A percentile compares a stretch with the other conserved stretches of the same genome.
phyloP scores from a whole-genome alignment of 2,797 vertebrate species.

The Typhlichthys eigenmanni region DNA sequence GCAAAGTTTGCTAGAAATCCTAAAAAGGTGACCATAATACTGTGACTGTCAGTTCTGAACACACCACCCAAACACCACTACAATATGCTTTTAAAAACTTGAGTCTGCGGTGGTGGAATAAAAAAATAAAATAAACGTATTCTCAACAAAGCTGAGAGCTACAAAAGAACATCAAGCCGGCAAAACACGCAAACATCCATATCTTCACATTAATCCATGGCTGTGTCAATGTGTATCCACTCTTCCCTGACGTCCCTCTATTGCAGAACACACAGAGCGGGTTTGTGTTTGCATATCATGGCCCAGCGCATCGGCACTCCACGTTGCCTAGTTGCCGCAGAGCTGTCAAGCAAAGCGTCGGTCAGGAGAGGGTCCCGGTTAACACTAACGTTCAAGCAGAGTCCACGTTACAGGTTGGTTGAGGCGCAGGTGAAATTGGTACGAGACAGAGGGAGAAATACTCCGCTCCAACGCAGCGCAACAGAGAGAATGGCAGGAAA shows the following conservation, averaged over 20 bases:
- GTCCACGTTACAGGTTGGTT: background rate
- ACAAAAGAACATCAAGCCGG: background rate
- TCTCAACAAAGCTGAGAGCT: background rate
- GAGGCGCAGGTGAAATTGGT: background rate
- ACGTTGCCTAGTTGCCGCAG: conserved; percentile 61
- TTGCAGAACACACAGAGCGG: too few relatives aligned
- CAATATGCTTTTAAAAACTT: background rate
- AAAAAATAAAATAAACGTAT: background rate
- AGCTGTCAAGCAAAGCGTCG: conserved; percentile 33
- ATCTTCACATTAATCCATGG: background rate
- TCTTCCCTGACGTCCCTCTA: too few relatives aligned
- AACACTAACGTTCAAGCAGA: background rate
- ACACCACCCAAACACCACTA: conserved; percentile 9
- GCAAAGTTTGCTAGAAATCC: background rate
- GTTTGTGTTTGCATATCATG: background rate
- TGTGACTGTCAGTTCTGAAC: background rate
- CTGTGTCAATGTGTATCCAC: too few relatives aligned
- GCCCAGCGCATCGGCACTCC: conserved; percentile 50
- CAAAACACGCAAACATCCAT: background rate
- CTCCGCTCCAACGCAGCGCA: background rate
- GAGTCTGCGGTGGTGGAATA: background rate
- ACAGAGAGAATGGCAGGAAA: conserved; percentile 15
- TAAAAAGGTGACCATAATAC: too few relatives aligned
- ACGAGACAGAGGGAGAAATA: background rate
- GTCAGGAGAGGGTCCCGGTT: conserved; percentile 27